These are phyloP conservation scores for Micoletzkya japonica DNA, from an alignment of 2,888 invertebrate genomes.

Conservation along the genomic window DNA sequence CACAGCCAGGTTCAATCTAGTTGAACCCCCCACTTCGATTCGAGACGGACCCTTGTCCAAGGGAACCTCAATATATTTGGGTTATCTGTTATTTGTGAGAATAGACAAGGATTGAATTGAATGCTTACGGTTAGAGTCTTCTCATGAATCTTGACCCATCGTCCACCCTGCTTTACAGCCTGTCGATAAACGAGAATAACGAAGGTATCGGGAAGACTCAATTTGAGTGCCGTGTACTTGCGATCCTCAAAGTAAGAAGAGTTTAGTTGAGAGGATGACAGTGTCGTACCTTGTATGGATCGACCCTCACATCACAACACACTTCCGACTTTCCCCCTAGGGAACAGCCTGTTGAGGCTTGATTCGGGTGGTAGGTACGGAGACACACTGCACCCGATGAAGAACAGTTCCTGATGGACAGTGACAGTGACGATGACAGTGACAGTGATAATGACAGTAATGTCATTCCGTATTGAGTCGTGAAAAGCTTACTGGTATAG, in stretches of 20 bases:
- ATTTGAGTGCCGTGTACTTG: slow-evolving; percentile 10
- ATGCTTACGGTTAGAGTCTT: slow-evolving; percentile 7
- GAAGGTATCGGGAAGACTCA: slow-evolving; percentile 22
- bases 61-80: not conserved
- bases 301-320: slow-evolving; percentile 14
- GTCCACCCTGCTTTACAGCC: slow-evolving; percentile 2
- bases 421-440: not conserved
- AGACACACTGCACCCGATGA: not conserved
- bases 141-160: slow-evolving; percentile 2
- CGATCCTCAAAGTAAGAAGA: slow-evolving; percentile 7
- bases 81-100: not conserved
- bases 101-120: not conserved
- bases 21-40: slow-evolving; percentile 1
- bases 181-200: slow-evolving; percentile 8
- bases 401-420: slow-evolving; percentile 14
- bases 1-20: not conserved
- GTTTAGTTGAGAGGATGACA: not conserved
- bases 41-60: slow-evolving; percentile 14
- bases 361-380: slow-evolving; percentile 19
- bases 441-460: not conserved
- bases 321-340: slow-evolving; percentile 3
- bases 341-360: slow-evolving; percentile 18
- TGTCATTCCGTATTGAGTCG: not conserved
- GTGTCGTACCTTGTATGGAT: slow-evolving; percentile 4
- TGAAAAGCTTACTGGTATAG: not conserved